Conservation (phyloP, 2,888 invertebrate genomes). For the Neria commutata region DNA sequence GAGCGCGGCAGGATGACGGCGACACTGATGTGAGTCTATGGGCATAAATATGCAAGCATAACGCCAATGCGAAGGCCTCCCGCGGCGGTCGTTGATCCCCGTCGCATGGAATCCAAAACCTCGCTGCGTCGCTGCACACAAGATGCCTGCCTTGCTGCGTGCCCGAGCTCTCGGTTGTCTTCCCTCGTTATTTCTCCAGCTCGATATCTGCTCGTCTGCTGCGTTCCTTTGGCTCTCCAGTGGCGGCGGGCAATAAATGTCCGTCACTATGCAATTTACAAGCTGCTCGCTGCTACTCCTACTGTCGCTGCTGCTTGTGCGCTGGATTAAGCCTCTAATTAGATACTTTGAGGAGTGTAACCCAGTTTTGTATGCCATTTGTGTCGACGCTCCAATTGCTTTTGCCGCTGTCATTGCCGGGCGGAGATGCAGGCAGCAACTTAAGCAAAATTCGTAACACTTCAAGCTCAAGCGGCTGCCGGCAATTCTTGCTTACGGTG, state of each 20-base stretch:
- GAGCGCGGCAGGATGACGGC: not conserved
- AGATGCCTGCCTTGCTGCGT: too few species aligned
- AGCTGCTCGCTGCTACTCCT: not conserved
- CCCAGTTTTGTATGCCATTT: not conserved
- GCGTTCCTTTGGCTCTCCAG: too few species aligned
- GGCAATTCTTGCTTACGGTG: too few species aligned
- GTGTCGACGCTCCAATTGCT: not conserved
- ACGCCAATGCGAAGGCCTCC: constrained; percentile 19
- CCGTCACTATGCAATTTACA: not conserved
- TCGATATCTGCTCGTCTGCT: too few species aligned
- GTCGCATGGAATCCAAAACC: not conserved
- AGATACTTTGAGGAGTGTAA: constrained; percentile 8
- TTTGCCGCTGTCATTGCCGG: too few species aligned
- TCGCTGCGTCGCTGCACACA: too few species aligned
- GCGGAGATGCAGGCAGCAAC: too few species aligned
- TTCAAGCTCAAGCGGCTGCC: too few species aligned
- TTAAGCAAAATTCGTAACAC: too few species aligned
- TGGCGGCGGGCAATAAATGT: not conserved
- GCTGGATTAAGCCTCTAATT: constrained; percentile 4
- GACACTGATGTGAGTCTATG: not conserved
- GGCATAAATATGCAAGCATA: not conserved
- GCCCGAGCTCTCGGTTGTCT: not conserved
- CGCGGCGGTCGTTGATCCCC: constrained; percentile 23
- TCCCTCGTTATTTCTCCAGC: too few species aligned
- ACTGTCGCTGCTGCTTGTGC: not conserved